phyloP scores from a whole-genome alignment of 2,888 invertebrate genomes.

The Sacculina carcini region DNA sequence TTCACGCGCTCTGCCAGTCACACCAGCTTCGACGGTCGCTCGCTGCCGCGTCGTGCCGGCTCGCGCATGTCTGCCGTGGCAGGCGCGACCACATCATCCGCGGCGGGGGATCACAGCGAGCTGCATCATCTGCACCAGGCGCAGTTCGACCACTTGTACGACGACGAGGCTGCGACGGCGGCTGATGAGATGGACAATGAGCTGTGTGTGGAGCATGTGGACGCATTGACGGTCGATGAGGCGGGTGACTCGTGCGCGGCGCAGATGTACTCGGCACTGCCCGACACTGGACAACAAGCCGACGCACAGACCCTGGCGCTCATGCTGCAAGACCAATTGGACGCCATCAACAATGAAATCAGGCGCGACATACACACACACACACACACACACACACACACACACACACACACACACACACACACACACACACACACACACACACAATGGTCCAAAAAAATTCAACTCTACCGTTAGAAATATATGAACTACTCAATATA shows the following conservation, averaged over 20 bases:
- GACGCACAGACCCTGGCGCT: conserved; percentile 93
- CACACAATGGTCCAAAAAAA: too few species aligned
- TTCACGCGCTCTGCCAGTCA: conserved; percentile 21
- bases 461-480: background rate
- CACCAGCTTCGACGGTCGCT: conserved; percentile 50
- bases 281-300: conserved; percentile 36
- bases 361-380: conserved; percentile 21
- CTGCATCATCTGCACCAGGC: conserved; percentile 41
- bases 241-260: conserved; percentile 49
- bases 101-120: conserved; percentile 39
- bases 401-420: background rate
- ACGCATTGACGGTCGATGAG: conserved; percentile 25
- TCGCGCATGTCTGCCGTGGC: conserved; percentile 17
- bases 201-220: conserved; percentile 10
- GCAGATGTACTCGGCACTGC: conserved; percentile 38
- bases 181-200: conserved; percentile 1
- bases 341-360: conserved; percentile 99
- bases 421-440: background rate
- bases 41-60: conserved; percentile 31
- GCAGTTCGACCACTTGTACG: conserved; percentile 33
- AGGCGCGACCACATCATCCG: conserved; percentile 24
- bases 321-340: conserved; percentile 96
- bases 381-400: background rate
- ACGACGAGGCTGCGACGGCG: conserved; percentile 88
- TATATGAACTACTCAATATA: too few species aligned